Percentiles rank a stretch among this genome's conserved stretches.
These are phyloP conservation scores for Bombus difficillimus DNA, from an alignment of 1,140 invertebrate genomes.

Conservation along the genomic window DNA sequence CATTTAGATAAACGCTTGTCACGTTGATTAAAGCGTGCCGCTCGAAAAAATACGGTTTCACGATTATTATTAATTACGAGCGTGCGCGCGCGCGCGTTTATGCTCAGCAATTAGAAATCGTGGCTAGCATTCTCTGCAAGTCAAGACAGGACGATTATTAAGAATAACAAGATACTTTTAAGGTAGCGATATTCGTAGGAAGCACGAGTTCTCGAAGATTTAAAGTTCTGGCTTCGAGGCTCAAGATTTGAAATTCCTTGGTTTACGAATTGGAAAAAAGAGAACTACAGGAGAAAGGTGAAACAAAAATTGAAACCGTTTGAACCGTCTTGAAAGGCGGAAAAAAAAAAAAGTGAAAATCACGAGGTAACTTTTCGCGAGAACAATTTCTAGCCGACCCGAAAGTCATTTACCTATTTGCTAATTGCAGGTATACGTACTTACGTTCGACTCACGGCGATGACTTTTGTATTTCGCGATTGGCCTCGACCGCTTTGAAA, in stretches of 20 bases:
- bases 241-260: not conserved
- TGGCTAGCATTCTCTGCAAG: not conserved
- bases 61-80: conserved; percentile 9
- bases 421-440: conserved; percentile 15
- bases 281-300: not conserved
- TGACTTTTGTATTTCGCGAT: conserved; percentile 27
- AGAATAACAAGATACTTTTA: not conserved
- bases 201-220: not conserved
- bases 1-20: conserved; percentile 21
- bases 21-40: conserved; percentile 6
- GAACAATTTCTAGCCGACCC: not conserved
- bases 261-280: not conserved
- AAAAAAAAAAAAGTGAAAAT: not conserved
- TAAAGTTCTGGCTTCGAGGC: not conserved
- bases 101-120: no score
- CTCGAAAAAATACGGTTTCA: not conserved
- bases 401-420: not conserved
- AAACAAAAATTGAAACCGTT: not conserved
- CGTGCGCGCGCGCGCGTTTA: not conserved
- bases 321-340: not conserved
- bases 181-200: not conserved
- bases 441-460: not conserved
- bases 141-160: not conserved
- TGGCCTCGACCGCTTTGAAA: conserved; percentile 19
- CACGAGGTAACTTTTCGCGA: not conserved